Evolutionary conservation across 1,140 invertebrate genomes (phyloP).

Genomic region (Drosophila sechellia): DNA sequence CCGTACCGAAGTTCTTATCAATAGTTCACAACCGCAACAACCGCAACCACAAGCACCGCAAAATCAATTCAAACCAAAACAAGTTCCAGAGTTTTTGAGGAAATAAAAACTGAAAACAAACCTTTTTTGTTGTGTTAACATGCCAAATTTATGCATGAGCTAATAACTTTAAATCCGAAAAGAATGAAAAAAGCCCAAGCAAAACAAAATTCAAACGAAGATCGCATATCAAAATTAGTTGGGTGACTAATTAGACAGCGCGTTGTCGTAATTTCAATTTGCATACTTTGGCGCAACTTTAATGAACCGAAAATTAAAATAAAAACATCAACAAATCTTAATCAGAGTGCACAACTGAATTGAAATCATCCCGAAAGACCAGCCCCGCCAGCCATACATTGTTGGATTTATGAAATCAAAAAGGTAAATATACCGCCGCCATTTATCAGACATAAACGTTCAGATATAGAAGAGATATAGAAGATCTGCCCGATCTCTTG

Average conservation of each 20-base stretch:
- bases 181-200: constrained; percentile 12
- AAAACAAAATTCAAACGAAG: constrained; percentile 9
- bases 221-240: constrained; percentile 43
- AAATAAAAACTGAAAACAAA: constrained; percentile 61
- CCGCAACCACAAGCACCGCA: background rate
- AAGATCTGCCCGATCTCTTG: constrained; percentile 36
- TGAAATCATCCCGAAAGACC: constrained; percentile 13
- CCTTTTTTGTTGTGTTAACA: constrained; percentile 55
- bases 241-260: constrained; percentile 69
- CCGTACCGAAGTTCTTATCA: constrained; percentile 43
- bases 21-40: constrained; percentile 1
- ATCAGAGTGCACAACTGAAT: constrained; percentile 42
- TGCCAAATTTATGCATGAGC: constrained; percentile 70
- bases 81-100: constrained; percentile 52
- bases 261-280: constrained; percentile 68
- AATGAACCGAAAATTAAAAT: constrained; percentile 59
- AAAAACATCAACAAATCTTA: constrained; percentile 58
- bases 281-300: constrained; percentile 37
- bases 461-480: constrained; percentile 13
- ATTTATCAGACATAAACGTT: constrained; percentile 24
- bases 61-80: constrained; percentile 38
- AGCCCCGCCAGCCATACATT: constrained; percentile 32
- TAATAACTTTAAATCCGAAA: constrained; percentile 59
- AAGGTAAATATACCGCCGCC: constrained; percentile 69
- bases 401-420: constrained; percentile 81